Conservation (phyloP, 2,113 vertebrate genomes). For the Crotalus horridus region DNA sequence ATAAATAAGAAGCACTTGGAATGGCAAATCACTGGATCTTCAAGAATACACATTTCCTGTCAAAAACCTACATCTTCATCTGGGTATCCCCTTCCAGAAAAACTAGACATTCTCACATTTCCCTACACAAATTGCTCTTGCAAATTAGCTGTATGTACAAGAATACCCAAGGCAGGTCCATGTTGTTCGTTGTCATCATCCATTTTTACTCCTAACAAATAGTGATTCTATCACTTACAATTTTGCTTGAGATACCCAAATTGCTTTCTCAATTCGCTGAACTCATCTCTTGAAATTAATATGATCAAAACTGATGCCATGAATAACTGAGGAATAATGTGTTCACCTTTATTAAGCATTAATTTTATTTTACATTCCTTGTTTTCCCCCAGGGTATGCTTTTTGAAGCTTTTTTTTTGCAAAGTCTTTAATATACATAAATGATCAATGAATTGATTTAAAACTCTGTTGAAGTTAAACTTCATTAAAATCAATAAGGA, state of each 20-base stretch:
- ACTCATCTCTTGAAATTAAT: not conserved
- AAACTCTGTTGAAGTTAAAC: not conserved
- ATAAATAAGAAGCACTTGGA: not conserved
- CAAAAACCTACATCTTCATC: not conserved
- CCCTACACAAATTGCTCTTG: not conserved
- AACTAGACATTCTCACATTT: not conserved
- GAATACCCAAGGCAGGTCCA: no score
- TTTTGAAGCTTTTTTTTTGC: not conserved
- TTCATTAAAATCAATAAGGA: not conserved
- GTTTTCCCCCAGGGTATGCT: not conserved
- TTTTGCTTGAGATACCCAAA: not conserved
- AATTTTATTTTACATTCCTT: not conserved
- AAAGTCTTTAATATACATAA: not conserved
- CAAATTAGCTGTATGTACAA: not conserved
- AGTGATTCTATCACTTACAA: not conserved
- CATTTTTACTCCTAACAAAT: not conserved
- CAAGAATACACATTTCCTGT: not conserved
- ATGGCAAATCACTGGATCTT: not conserved
- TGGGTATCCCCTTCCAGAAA: not conserved
- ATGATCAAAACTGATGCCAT: not conserved
- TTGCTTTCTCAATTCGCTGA: not conserved
- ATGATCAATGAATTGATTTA: not conserved
- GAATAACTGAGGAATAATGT: not conserved
- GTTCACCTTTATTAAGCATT: not conserved
- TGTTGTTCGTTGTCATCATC: not conserved